Conservation (phyloP, 2,113 vertebrate species). For the Ibidorhyncha struthersii region DNA sequence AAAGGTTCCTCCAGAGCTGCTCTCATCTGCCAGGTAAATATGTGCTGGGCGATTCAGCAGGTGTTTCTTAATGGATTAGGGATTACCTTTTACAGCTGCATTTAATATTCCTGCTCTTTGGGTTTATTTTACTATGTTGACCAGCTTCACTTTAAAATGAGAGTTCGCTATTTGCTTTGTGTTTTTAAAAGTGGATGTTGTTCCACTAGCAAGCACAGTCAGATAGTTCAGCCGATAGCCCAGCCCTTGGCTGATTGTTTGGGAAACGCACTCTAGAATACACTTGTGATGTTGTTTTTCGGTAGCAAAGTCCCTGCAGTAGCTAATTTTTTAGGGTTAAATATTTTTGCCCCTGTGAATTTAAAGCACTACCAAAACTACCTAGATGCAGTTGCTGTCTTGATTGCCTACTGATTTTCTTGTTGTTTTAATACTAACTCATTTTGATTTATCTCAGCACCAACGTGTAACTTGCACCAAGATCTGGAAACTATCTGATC, state of each 20-base stretch:
- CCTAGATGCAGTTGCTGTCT: background rate
- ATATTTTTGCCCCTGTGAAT: background rate
- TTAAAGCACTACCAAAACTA: background rate
- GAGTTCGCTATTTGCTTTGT: background rate
- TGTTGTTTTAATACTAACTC: background rate
- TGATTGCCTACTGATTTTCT: background rate
- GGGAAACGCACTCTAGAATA: background rate
- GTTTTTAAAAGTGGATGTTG: background rate
- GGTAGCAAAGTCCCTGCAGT: background rate
- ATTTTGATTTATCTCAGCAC: background rate
- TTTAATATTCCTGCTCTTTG: conserved; percentile 15
- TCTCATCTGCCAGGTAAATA: conserved; percentile 17
- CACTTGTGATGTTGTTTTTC: background rate
- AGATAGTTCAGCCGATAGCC: background rate
- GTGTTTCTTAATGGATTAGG: conserved; percentile 28
- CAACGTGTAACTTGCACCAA: background rate
- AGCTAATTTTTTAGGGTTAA: background rate
- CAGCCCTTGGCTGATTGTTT: background rate
- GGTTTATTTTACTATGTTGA: background rate
- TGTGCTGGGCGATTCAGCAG: background rate
- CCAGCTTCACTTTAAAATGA: background rate
- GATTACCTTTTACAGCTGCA: conserved; percentile 13
- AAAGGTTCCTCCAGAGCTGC: background rate
- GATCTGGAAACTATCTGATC: background rate
- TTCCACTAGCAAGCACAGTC: background rate